These are phyloP conservation scores for Onchidella celtica DNA, from an alignment of 2,888 invertebrate genomes.

Conservation along the genomic window DNA sequence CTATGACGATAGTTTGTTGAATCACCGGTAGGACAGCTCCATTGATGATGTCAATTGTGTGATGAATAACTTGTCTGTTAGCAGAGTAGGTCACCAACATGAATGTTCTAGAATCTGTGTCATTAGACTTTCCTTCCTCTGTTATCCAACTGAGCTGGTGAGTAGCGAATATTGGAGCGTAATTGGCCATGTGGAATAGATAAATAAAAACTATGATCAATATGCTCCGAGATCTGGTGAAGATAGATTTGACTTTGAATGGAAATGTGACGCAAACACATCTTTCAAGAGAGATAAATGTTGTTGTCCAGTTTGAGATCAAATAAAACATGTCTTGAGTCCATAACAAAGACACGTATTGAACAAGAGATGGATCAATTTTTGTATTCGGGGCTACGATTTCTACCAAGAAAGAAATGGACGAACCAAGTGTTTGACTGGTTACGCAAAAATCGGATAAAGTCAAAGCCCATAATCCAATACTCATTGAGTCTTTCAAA, in stretches of 20 bases:
- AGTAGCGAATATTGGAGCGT: slow-evolving; percentile 7
- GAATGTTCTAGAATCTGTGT: background rate
- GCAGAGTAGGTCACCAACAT: background rate
- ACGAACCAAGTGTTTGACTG: background rate
- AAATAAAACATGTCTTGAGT: slow-evolving; percentile 15
- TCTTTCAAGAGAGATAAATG: slow-evolving; percentile 27
- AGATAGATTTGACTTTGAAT: slow-evolving; percentile 18
- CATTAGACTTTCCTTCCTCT: background rate
- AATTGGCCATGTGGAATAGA: slow-evolving; percentile 3
- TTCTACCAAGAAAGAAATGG: background rate
- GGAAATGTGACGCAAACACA: slow-evolving; percentile 30
- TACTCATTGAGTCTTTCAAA: slow-evolving; percentile 27
- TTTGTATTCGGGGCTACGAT: background rate
- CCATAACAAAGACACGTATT: background rate
- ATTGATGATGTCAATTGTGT: slow-evolving; percentile 9
- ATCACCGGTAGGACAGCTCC: slow-evolving; percentile 20
- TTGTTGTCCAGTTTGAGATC: slow-evolving; percentile 34
- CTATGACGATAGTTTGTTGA: slow-evolving; percentile 11
- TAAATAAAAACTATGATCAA: background rate
- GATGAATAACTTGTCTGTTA: slow-evolving; percentile 15
- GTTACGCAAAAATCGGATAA: slow-evolving; percentile 15
- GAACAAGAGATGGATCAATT: background rate
- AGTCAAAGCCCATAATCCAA: slow-evolving; percentile 13
- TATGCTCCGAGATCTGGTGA: slow-evolving; percentile 3
- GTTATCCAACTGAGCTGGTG: background rate